Conservation (phyloP, 2,888 invertebrate species). For the Epinotia bilunana region DNA sequence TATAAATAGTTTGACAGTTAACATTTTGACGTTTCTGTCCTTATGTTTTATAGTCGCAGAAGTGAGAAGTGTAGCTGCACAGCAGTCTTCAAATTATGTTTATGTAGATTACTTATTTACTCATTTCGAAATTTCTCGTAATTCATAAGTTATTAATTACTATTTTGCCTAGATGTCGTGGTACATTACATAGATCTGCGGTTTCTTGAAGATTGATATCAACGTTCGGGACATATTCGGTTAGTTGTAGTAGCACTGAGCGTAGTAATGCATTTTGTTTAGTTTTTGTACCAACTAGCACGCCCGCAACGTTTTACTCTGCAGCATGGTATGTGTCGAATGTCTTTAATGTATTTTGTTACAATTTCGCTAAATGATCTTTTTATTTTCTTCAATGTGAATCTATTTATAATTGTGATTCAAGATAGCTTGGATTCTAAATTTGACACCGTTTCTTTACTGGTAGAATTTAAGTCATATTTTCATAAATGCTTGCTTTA, state of each 20-base stretch:
- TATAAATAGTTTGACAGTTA: not conserved
- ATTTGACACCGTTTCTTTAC: not conserved
- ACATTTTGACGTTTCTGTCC: constrained; percentile 9
- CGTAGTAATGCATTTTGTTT: constrained; percentile 59
- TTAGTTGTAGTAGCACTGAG: constrained; percentile 57
- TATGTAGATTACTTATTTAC: not conserved
- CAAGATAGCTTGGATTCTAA: constrained; percentile 7
- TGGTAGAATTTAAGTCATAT: not conserved
- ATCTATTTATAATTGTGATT: constrained; percentile 43
- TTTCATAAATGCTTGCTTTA: constrained; percentile 8
- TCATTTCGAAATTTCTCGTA: not conserved
- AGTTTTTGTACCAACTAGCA: constrained; percentile 55
- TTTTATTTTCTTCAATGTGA: not conserved
- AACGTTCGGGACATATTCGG: constrained; percentile 56
- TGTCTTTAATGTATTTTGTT: constrained; percentile 38
- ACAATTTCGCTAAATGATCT: constrained; percentile 10
- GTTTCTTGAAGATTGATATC: constrained; percentile 29
- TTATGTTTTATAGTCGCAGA: not conserved
- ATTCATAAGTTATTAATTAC: not conserved
- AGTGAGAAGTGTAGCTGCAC: not conserved
- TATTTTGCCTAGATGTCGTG: not conserved
- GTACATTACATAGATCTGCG: constrained; percentile 17
- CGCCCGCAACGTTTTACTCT: constrained; percentile 51
- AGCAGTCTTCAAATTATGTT: not conserved
- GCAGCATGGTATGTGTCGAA: constrained; percentile 66